Percentiles rank a stretch among this genome's conserved stretches.
These are phyloP conservation scores for Lapara coniferarum DNA, from an alignment of 2,888 invertebrate genomes.

Conservation along the genomic window DNA sequence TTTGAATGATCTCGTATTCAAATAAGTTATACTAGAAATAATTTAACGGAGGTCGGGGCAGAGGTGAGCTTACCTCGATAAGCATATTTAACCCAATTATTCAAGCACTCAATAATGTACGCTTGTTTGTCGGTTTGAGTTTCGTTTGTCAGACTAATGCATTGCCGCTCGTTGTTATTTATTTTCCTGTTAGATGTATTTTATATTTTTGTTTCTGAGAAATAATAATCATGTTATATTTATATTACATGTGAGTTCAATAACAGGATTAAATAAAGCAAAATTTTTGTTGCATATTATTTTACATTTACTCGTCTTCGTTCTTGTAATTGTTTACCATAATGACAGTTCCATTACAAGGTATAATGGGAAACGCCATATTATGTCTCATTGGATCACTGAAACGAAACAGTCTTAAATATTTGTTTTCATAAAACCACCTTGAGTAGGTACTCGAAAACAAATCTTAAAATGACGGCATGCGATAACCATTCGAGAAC, in stretches of 20 bases:
- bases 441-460: not conserved
- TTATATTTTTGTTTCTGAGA: not conserved
- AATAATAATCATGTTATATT: not conserved
- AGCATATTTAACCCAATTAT: conserved; percentile 15
- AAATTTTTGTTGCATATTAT: not conserved
- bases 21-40: not conserved
- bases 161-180: not conserved
- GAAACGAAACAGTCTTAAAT: no score
- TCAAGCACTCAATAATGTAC: not conserved
- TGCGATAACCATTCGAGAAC: conserved; percentile 3
- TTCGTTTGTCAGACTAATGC: conserved; percentile 11
- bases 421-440: not conserved
- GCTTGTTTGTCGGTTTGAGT: conserved; percentile 12
- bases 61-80: conserved; percentile 4
- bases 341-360: no score
- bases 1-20: not conserved
- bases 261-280: not conserved
- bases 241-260: not conserved
- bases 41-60: not conserved
- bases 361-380: no score
- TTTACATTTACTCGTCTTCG: no score
- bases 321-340: no score
- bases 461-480: not conserved
- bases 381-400: no score
- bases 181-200: not conserved